Conservation (phyloP, 2,113 vertebrate genomes). For the Ameiurus melas region DNA sequence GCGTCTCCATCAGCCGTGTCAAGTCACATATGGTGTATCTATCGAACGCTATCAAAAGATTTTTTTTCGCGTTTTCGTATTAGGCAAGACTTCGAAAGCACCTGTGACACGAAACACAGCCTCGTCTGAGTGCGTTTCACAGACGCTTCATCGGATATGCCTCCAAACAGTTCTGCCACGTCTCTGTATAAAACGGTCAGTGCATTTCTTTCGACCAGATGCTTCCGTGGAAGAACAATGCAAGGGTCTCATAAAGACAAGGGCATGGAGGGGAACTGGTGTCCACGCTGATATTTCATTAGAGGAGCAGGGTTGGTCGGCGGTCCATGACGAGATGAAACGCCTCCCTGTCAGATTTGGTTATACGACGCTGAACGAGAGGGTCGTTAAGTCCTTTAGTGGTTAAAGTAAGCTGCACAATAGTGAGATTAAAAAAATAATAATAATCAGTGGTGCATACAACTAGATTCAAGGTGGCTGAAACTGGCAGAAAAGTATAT, state of each 20-base stretch:
- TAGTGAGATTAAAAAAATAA: background rate
- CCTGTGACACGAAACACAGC: slow-evolving; percentile 64
- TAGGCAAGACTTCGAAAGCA: slow-evolving; percentile 57
- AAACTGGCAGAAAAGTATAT: background rate
- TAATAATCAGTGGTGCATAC: background rate
- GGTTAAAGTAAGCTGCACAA: slow-evolving; percentile 54
- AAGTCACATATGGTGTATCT: slow-evolving; percentile 56
- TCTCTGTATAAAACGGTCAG: slow-evolving; percentile 61
- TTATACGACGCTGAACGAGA: slow-evolving; percentile 47
- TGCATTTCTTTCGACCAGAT: slow-evolving; percentile 47
- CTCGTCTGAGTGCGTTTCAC: slow-evolving; percentile 31
- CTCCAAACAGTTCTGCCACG: slow-evolving; percentile 39
- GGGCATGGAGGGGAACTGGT: slow-evolving; percentile 43
- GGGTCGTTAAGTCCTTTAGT: slow-evolving; percentile 49
- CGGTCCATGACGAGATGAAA: slow-evolving; percentile 66
- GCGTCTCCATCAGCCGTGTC: slow-evolving; percentile 44
- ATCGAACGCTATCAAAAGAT: slow-evolving; percentile 34
- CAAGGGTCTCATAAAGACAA: slow-evolving; percentile 35
- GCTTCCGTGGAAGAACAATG: slow-evolving; percentile 13
- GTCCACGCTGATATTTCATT: slow-evolving; percentile 54
- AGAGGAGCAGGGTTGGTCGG: slow-evolving; percentile 6
- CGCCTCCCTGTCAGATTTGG: slow-evolving; percentile 33
- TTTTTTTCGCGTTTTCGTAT: background rate
- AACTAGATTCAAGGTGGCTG: background rate
- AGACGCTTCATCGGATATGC: slow-evolving; percentile 47